Evolutionary conservation across 2,797 vertebrate genomes (phyloP).

Genomic region (Hydrophis major): DNA sequence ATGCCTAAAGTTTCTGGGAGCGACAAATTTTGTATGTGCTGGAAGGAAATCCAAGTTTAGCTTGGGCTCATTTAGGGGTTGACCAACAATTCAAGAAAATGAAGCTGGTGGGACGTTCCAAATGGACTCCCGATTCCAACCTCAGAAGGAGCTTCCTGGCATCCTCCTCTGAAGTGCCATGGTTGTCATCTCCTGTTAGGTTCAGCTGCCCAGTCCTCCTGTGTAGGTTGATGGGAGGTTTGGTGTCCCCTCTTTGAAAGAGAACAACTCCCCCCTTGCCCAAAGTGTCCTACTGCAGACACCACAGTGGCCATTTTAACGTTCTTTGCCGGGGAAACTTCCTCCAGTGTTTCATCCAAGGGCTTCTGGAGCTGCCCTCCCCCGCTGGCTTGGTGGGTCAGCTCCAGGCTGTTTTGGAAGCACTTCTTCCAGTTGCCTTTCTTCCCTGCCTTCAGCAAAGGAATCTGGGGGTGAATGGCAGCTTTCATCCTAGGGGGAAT

Average conservation of each 20-base stretch:
- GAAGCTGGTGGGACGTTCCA: not conserved
- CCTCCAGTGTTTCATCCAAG: not conserved
- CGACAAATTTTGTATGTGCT: not conserved
- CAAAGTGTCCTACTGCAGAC: not conserved
- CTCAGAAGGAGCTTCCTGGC: not conserved
- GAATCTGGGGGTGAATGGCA: not conserved
- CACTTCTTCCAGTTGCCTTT: no score
- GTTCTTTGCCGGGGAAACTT: not conserved
- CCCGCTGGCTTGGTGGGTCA: not conserved
- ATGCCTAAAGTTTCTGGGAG: not conserved
- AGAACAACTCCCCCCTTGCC: not conserved
- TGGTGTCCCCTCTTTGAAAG: not conserved
- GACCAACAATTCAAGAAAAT: no score
- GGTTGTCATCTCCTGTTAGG: not conserved
- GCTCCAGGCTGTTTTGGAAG: not conserved
- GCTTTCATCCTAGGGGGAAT: not conserved
- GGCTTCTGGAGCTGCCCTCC: not conserved
- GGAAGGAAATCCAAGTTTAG: not conserved
- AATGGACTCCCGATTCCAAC: not conserved
- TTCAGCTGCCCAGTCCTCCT: not conserved
- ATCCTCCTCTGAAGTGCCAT: not conserved
- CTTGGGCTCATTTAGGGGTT: not conserved
- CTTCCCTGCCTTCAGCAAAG: not conserved
- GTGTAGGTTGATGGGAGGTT: not conserved
- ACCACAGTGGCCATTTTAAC: no score